Percentiles rank a stretch among this genome's conserved stretches.
phyloP scores from a whole-genome alignment of 2,888 invertebrate species.

The Euplexia lucipara region DNA sequence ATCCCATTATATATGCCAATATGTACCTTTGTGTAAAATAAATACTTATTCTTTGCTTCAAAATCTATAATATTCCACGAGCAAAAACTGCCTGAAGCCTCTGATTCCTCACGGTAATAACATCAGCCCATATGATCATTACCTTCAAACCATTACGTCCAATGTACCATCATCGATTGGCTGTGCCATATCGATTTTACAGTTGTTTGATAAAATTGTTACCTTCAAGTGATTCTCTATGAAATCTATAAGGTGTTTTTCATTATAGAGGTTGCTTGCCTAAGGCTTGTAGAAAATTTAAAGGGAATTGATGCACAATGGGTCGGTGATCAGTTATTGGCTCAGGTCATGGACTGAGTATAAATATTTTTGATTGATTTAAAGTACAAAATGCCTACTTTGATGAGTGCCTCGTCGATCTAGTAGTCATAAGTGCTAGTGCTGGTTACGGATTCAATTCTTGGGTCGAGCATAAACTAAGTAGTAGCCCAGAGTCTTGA shows the following conservation, averaged over 20 bases:
- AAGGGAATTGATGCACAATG: neutral
- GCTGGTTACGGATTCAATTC: too few relatives aligned
- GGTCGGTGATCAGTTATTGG: neutral
- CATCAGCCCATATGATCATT: constrained; percentile 38
- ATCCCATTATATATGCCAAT: neutral
- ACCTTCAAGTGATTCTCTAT: constrained; percentile 41
- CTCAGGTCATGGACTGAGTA: too few relatives aligned
- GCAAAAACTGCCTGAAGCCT: constrained; percentile 46
- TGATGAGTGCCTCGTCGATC: too few relatives aligned
- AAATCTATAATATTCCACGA: neutral
- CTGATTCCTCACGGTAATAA: constrained; percentile 55
- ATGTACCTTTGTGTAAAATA: too few relatives aligned
- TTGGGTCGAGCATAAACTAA: too few relatives aligned
- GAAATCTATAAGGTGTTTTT: constrained; percentile 57
- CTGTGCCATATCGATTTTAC: constrained; percentile 62
- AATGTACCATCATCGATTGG: constrained; percentile 59
- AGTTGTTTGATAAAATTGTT: constrained; percentile 58
- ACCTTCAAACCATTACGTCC: constrained; percentile 3
- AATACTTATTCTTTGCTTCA: too few relatives aligned
- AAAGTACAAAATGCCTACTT: too few relatives aligned
- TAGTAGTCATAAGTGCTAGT: too few relatives aligned
- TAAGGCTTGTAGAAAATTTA: constrained; percentile 3
- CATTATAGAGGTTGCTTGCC: constrained; percentile 35
- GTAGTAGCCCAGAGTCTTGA: too few relatives aligned
- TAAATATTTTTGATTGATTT: neutral